These are phyloP conservation scores for Ammospiza maritima DNA, from an alignment of 2,797 vertebrate genomes.

Conservation along the genomic window DNA sequence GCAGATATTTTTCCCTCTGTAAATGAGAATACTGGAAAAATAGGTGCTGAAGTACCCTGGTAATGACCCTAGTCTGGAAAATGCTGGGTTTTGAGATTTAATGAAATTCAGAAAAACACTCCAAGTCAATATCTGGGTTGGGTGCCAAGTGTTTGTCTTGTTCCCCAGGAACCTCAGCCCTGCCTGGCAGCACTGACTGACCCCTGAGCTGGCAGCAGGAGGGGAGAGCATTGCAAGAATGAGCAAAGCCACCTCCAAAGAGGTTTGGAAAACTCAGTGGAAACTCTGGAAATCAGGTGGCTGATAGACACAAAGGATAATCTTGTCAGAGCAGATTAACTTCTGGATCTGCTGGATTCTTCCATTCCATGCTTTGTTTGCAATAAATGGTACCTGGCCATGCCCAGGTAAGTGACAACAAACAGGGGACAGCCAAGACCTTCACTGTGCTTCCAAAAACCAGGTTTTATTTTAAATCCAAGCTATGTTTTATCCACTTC, in stretches of 20 bases:
- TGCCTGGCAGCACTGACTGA: background rate
- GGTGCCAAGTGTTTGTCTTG: background rate
- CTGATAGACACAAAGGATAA: background rate
- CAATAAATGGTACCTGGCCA: background rate
- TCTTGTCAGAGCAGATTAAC: background rate
- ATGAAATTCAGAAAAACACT: background rate
- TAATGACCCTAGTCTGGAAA: background rate
- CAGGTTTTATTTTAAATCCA: background rate
- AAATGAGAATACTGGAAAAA: background rate
- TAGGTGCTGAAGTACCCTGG: background rate
- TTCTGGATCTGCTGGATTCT: background rate
- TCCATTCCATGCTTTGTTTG: background rate
- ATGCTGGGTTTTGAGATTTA: background rate
- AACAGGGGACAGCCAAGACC: background rate
- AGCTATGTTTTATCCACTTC: background rate
- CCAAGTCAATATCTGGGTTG: background rate
- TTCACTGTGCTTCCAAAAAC: background rate
- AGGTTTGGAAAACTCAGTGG: background rate
- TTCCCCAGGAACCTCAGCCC: background rate
- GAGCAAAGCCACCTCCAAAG: background rate
- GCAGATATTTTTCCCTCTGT: background rate
- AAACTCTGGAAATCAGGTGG: background rate
- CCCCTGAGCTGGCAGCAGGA: background rate
- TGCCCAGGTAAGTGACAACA: background rate
- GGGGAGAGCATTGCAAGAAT: background rate